phyloP scores from a whole-genome alignment of 2,113 vertebrate species.

The Barnardius zonarius region DNA sequence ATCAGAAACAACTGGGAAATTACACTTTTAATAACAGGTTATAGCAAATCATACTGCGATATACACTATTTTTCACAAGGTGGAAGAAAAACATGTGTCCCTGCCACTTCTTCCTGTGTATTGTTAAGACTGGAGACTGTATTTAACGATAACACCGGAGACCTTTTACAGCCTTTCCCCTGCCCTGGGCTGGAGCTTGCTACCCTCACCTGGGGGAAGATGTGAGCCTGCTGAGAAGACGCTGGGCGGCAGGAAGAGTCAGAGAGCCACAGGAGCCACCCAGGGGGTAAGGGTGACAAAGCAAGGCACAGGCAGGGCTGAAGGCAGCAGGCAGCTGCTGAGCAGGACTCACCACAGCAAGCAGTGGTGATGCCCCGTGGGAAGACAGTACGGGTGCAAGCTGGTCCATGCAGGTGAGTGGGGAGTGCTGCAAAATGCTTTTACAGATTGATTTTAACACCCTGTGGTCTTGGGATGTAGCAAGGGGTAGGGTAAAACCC shows the following conservation, averaged over 20 bases:
- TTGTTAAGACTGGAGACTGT: neutral
- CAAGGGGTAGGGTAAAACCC: neutral
- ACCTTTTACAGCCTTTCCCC: neutral
- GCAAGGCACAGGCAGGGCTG: neutral
- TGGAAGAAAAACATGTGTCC: neutral
- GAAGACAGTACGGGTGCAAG: neutral
- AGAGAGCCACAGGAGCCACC: neutral
- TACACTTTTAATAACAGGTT: neutral
- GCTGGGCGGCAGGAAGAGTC: neutral
- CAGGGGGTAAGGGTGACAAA: neutral
- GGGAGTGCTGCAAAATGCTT: neutral
- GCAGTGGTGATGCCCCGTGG: neutral
- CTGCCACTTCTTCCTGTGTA: neutral
- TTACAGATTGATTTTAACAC: neutral
- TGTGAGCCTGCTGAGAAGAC: neutral
- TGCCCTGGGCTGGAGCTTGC: neutral
- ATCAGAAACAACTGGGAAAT: neutral
- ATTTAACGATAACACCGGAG: neutral
- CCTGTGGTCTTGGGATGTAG: fast-evolving
- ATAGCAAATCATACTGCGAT: neutral
- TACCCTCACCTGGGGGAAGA: constrained; percentile 51
- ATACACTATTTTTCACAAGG: neutral
- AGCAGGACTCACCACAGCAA: neutral
- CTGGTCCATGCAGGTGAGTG: constrained; percentile 6
- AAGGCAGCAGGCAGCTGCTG: neutral